These are phyloP conservation scores for Adelosebastes latens DNA, from an alignment of 2,797 vertebrate species.

Conservation along the genomic window DNA sequence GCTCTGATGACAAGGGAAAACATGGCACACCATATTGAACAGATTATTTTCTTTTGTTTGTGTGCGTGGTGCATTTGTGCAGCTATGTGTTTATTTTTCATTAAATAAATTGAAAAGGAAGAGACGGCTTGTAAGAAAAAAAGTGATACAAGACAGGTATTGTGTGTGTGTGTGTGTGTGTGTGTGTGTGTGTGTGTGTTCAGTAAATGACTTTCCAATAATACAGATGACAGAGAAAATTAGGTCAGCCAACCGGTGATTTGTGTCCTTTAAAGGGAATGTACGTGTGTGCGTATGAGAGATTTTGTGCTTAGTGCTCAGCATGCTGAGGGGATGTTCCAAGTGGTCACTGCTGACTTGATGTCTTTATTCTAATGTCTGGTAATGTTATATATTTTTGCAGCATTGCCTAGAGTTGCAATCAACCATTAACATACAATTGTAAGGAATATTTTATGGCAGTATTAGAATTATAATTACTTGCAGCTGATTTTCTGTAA, in stretches of 20 bases:
- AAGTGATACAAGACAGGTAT: background rate
- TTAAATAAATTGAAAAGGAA: background rate
- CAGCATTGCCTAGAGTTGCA: no score
- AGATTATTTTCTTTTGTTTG: background rate
- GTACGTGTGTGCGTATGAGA: background rate
- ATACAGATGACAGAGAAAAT: background rate
- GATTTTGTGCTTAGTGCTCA: background rate
- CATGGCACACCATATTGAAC: conserved; percentile 14
- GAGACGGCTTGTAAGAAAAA: background rate
- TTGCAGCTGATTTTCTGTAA: no score
- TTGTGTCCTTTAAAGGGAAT: background rate
- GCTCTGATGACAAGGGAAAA: conserved; percentile 6
- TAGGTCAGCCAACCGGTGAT: background rate
- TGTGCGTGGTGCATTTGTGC: background rate
- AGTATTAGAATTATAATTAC: no score
- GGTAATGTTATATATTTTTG: no score
- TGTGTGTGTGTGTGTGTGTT: background rate
- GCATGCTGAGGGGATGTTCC: background rate
- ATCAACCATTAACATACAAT: no score
- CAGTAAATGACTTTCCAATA: background rate
- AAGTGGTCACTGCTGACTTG: background rate
- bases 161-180: no score
- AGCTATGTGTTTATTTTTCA: background rate
- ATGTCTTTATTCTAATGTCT: no score
- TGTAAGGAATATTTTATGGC: no score